Base-by-base conservation (phyloP, 2,113 vertebrate species). In the Pagrus major region DNA sequence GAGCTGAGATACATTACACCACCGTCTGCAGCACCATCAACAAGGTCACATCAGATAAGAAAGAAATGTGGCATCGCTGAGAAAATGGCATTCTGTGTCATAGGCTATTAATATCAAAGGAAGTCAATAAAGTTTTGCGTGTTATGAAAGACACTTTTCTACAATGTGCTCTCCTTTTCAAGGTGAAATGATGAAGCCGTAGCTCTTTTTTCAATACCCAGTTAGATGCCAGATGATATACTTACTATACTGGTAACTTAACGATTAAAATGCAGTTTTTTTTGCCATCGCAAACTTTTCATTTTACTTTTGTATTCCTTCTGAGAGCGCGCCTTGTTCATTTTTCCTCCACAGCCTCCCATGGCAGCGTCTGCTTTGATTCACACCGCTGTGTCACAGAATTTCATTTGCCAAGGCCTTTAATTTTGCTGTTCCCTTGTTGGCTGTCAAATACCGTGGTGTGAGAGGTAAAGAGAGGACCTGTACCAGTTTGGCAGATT, bases 381-480 rank as follows among this genome's bases (percentile, higher is more conserved):
- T 93, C 91, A 92, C 85, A 42, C 84, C 5, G 8, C 81, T 29
- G 78, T 89, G 89, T 85, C 76, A 67, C 81, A 20, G 76, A 83
- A 88, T 90, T 90, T 91, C 80, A 90, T 91, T 89, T 93, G 78
- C 86, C 79, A 59, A 71, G 85, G 80, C 89, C 88, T 89, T 92
- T 88, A 86, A 84, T 87, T 90, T 89, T 83, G 82, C 88, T 69
- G 82, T 72, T 85, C 87, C 87, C 89, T 56, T 0, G 87, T 77
- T 75, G 78, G 88, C 69, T 88, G 92, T 93, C 91, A 93, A 88
- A 83, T 25, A 81, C 41, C 12, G 64, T 64, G 80, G 81, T 59
- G 71, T 74, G 79, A 90, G 82, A 81, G 74, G 85, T 82, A 78
- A 54, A 27, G 73, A 82, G 75, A 85, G 68, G 77, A 85, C 85